Evolutionary conservation across 1,140 invertebrate genomes (phyloP).

Genomic region (Homarus americanus): DNA sequence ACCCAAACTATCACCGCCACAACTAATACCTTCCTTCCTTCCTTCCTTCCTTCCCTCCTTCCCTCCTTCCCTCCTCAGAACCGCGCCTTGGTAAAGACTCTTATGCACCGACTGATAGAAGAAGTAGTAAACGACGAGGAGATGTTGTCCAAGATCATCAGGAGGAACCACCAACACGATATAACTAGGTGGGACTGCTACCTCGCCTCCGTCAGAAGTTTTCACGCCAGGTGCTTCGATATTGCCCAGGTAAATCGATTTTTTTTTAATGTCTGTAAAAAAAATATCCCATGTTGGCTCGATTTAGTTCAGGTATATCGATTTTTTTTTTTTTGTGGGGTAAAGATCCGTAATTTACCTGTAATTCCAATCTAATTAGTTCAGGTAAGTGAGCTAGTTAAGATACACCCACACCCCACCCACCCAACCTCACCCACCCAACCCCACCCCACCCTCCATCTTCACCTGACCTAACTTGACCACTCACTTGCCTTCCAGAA

Average conservation of each 20-base stretch:
- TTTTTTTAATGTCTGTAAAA: neutral
- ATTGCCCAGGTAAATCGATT: neutral
- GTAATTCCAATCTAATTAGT: neutral
- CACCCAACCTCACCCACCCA: no score
- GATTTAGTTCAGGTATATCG: neutral
- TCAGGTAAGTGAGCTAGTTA: no score
- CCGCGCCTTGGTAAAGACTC: neutral
- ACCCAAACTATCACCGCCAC: no score
- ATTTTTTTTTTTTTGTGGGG: neutral
- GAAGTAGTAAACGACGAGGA: neutral
- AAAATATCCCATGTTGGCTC: neutral
- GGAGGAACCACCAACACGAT: neutral
- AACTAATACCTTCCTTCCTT: no score
- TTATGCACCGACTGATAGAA: neutral
- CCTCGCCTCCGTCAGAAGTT: neutral
- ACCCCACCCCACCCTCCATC: no score
- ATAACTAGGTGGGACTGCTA: neutral
- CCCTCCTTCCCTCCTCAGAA: neutral
- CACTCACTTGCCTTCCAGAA: constrained; percentile 11
- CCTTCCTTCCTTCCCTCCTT: neutral
- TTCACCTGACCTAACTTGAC: neutral
- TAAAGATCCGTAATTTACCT: neutral
- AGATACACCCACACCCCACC: no score
- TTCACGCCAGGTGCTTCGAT: neutral
- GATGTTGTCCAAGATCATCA: neutral